Percentiles rank a stretch among this genome's conserved stretches.
Evolutionary conservation across 2,888 invertebrate genomes (phyloP).

Genomic region (Colostygia pectinataria): DNA sequence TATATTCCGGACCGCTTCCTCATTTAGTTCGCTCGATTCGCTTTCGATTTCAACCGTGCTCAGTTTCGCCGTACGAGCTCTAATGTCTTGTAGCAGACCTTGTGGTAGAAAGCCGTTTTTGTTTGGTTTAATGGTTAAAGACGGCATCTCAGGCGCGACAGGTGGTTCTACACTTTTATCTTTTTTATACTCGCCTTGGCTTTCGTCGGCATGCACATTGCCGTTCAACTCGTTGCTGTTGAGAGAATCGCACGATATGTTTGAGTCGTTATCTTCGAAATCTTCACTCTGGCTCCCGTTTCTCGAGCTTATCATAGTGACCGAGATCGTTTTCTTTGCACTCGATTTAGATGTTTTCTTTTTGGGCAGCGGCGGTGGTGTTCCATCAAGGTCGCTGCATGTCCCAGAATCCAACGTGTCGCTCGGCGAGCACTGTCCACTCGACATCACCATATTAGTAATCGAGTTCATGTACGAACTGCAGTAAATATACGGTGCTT

Average conservation of each 20-base stretch:
- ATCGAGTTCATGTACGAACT: constrained; percentile 81
- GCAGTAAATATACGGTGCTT: constrained; percentile 84
- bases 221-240: constrained; percentile 87
- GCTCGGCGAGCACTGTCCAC: constrained; percentile 92
- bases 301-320: constrained; percentile 81
- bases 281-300: constrained; percentile 86
- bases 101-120: constrained; percentile 84
- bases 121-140: constrained; percentile 55
- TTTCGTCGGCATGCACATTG: constrained; percentile 77
- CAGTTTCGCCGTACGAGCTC: constrained; percentile 84
- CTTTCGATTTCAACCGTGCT: constrained; percentile 73
- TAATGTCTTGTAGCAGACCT: constrained; percentile 86
- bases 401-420: constrained; percentile 93
- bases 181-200: constrained; percentile 72
- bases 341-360: constrained; percentile 83
- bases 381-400: constrained; percentile 91
- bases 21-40: constrained; percentile 57
- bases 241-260: constrained; percentile 91
- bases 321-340: constrained; percentile 79
- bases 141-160: constrained; percentile 61
- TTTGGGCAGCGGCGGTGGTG: constrained; percentile 87
- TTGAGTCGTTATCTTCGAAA: constrained; percentile 89
- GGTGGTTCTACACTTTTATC: constrained; percentile 64
- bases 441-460: constrained; percentile 85
- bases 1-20: constrained; percentile 71